A percentile compares a stretch with the other conserved stretches of the same genome.
Conservation (phyloP, 2,797 vertebrate genomes). For the Gymnoscopelus microlampas region DNA sequence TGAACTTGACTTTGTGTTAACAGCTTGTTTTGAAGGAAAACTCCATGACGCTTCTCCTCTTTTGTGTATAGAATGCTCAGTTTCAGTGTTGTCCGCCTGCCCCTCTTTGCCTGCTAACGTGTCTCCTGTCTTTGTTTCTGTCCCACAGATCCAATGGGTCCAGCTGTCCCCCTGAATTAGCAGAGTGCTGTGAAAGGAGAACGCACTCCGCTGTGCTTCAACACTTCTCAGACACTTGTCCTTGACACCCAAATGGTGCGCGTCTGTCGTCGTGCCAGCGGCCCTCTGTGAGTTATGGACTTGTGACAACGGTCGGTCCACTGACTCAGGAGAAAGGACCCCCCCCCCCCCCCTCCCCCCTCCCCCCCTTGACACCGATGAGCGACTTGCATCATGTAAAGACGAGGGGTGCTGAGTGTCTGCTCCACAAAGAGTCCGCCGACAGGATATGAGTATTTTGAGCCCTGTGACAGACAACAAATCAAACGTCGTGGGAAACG, state of each 20-base stretch:
- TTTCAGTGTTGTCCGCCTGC: slow-evolving; percentile 22
- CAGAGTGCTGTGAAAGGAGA: slow-evolving; percentile 70
- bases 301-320: slow-evolving; percentile 60
- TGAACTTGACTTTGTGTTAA: slow-evolving; percentile 46
- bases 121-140: slow-evolving; percentile 56
- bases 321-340: slow-evolving; percentile 65
- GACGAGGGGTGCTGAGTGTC: slow-evolving; percentile 63
- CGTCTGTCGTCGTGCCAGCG: slow-evolving; percentile 54
- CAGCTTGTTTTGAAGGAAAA: slow-evolving; percentile 37
- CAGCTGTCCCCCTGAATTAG: slow-evolving; percentile 69
- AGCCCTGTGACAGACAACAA: slow-evolving; percentile 85
- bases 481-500: slow-evolving; percentile 83
- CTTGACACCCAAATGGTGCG: slow-evolving; percentile 73
- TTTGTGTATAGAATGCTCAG: slow-evolving; percentile 24
- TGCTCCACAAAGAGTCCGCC: slow-evolving; percentile 67
- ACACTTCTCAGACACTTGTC: slow-evolving; percentile 58
- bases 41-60: slow-evolving; percentile 32
- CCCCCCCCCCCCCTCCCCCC: slow-evolving; percentile 36
- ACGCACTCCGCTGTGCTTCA: slow-evolving; percentile 55
- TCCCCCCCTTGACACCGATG: slow-evolving; percentile 44
- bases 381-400: slow-evolving; percentile 79
- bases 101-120: slow-evolving; percentile 33
- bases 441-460: slow-evolving; percentile 89
- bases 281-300: slow-evolving; percentile 70
- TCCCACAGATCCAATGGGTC: slow-evolving; percentile 64